Percentiles rank a stretch among this genome's conserved stretches.
Evolutionary conservation across 2,113 vertebrate genomes (phyloP).

Genomic region (Stictonetta naevosa): DNA sequence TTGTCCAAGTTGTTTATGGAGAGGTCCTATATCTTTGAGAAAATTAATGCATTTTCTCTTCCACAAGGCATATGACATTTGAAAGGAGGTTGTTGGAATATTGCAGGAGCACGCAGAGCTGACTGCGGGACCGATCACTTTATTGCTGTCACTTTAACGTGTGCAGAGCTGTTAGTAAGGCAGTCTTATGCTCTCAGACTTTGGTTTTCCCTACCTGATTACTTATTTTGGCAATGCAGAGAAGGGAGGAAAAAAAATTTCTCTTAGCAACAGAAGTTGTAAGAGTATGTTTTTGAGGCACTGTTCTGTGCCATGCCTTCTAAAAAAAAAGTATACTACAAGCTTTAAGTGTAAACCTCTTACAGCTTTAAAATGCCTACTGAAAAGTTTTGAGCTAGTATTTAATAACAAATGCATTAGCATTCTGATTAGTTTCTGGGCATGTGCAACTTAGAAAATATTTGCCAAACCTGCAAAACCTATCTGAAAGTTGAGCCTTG

Average conservation of each 20-base stretch:
- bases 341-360: background rate
- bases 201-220: background rate
- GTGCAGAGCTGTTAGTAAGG: background rate
- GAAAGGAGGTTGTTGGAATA: conserved; percentile 21
- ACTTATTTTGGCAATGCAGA: background rate
- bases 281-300: background rate
- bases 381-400: background rate
- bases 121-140: background rate
- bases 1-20: background rate
- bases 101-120: background rate
- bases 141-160: conserved; percentile 13
- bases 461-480: background rate
- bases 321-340: background rate
- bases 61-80: background rate
- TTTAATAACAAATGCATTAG: background rate
- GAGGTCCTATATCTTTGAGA: background rate
- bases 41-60: background rate
- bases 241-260: background rate
- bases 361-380: background rate
- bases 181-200: background rate
- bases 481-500: background rate
- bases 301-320: background rate
- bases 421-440: background rate
- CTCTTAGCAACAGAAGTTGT: background rate
- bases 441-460: background rate